Evolutionary conservation across 2,113 vertebrate species (phyloP), one percentile per base, ranked within the genome.

Genomic region (Tringa solitaria): DNA sequence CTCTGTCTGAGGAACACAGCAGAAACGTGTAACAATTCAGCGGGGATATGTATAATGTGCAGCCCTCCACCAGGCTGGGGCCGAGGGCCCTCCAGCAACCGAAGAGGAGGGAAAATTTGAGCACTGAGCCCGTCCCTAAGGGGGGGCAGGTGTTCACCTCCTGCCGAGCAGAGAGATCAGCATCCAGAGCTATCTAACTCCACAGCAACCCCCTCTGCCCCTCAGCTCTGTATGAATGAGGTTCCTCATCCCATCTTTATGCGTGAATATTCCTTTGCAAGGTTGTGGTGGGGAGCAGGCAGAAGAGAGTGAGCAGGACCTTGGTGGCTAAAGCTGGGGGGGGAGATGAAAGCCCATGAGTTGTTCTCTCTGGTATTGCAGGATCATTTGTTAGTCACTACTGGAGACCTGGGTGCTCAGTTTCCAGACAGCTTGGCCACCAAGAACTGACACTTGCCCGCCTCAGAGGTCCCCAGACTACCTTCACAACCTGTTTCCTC

Each of bases 1-100:
- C 91, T 98, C 96, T 91, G 91, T 93, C 97, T 95, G 74, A 97
- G 81, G 93, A 98, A 78, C 78, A 65, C 90, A 45, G 97, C 96
- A 97, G 94, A 97, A 97, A 93, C 10, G 69, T 96, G 96, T 93
- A 68, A 83, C 88, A 93, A 92, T 93, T 95, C 77, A 91, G 93
- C 8, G 12, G 91, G 95, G 96, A 88, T 35, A 68, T 93, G 95
- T 91, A 84, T n/a, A 41, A 83, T 3, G 87, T 43, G 69, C 56
- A 79, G 84, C 60, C 90, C 84, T 72, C 89, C 87, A 65, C 74
- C 28, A 21, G 78, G 73, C 77, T 95, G 94, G 59, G 80, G 69
- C 75, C 0, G 2, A 30, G 94, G 60, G 93, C 88, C 77, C 80
- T 90, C 57, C 91, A 89, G 68, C 37, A 14, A 72, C 0, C 10